A percentile compares a stretch with the other conserved stretches of the same genome.
These are phyloP conservation scores for Diaperis boleti DNA, from an alignment of 2,888 invertebrate species.

Conservation along the genomic window DNA sequence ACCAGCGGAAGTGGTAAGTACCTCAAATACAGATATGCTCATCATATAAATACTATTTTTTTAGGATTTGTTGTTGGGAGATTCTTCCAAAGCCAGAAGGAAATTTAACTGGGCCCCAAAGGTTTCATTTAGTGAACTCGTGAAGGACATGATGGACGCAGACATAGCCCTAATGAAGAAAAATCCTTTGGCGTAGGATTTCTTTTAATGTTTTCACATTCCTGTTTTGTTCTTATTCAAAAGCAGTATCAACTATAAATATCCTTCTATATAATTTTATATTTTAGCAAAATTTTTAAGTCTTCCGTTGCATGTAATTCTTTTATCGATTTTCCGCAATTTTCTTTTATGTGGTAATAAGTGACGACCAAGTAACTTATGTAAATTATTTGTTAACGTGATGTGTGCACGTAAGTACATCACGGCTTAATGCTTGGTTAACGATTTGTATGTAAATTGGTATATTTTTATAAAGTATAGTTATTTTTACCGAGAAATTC, in stretches of 20 bases:
- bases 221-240: slow-evolving; percentile 1
- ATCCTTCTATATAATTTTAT: too few relatives aligned
- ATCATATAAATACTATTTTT: slow-evolving; percentile 6
- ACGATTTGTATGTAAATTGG: slow-evolving; percentile 7
- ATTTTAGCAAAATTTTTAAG: too few relatives aligned
- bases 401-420: neutral
- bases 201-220: slow-evolving; percentile 2
- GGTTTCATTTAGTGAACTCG: slow-evolving; percentile 84
- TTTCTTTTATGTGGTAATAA: neutral
- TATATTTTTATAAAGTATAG: slow-evolving; percentile 10
- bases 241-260: too few relatives aligned
- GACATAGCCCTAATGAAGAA: slow-evolving; percentile 92
- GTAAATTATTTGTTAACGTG: neutral
- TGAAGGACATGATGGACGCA: slow-evolving; percentile 93
- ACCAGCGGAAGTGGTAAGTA: slow-evolving; percentile 95
- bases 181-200: slow-evolving; percentile 85
- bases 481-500: neutral
- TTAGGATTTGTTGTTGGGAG: slow-evolving; percentile 92
- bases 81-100: slow-evolving; percentile 89
- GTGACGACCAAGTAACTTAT: neutral
- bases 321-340: neutral
- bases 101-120: slow-evolving; percentile 91
- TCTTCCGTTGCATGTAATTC: neutral
- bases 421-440: neutral
- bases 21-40: neutral